These are phyloP conservation scores for Cliona cf. orientalis DNA, from an alignment of 37 sponge, comb jelly and placozoan genomes.

Conservation along the genomic window DNA sequence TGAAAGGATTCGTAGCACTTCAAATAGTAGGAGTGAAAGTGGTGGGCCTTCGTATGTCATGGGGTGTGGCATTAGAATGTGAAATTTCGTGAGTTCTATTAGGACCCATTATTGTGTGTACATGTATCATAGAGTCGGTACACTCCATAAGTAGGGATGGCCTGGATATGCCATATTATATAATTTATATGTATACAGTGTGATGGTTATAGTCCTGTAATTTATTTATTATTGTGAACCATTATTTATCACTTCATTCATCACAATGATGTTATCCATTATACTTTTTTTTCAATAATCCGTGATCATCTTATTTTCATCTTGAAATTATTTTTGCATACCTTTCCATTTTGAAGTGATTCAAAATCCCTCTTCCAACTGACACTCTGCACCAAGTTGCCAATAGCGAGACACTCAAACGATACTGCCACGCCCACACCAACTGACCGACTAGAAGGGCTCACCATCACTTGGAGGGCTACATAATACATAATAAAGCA, in stretches of 20 bases:
- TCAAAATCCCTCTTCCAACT: conserved; percentile 33
- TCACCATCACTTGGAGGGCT: conserved; percentile 4
- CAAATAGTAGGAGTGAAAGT: too few species aligned
- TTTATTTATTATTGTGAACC: background rate
- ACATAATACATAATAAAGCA: background rate
- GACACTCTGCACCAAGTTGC: background rate
- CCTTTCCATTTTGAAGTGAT: background rate
- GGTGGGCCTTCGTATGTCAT: too few species aligned
- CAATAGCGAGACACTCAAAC: conserved; percentile 30
- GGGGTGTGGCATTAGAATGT: too few species aligned
- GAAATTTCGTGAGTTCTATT: too few species aligned
- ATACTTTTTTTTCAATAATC: too few species aligned
- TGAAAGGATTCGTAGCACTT: too few species aligned
- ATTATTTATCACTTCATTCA: background rate
- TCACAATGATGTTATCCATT: background rate
- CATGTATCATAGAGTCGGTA: too few species aligned
- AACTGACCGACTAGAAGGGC: conserved; percentile 3
- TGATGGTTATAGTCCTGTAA: background rate
- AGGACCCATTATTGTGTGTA: too few species aligned
- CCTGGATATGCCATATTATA: too few species aligned
- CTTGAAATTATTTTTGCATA: background rate
- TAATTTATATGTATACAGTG: too few species aligned
- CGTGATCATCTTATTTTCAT: too few species aligned
- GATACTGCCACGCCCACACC: conserved; percentile 11
- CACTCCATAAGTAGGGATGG: too few species aligned